Percentiles rank a stretch among this genome's conserved stretches.
Evolutionary conservation across 2,113 vertebrate species (phyloP).

Genomic region (Capra hircus): DNA sequence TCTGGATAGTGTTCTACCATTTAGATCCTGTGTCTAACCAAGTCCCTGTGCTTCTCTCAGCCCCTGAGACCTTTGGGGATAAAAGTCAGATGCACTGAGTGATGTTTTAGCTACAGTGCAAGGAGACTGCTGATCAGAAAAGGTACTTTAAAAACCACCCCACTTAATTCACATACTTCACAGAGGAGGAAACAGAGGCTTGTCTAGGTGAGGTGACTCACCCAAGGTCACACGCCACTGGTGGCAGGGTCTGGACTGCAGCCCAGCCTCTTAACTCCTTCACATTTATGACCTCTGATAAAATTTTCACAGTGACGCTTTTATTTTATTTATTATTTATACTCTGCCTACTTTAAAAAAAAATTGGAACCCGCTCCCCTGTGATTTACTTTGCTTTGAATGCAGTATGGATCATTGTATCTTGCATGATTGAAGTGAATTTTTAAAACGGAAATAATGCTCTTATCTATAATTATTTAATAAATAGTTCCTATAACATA

Average conservation of each 20-base stretch:
- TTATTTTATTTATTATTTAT: conserved; percentile 73
- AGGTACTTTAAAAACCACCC: not conserved
- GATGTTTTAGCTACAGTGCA: not conserved
- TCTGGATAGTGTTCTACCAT: not conserved
- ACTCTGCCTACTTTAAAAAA: conserved; percentile 36
- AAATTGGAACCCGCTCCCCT: conserved; percentile 23
- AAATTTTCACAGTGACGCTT: conserved; percentile 62
- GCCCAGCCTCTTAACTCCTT: conserved; percentile 32
- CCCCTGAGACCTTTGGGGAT: not conserved
- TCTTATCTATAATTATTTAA: not conserved
- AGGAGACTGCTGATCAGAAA: not conserved
- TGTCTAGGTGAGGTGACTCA: not conserved
- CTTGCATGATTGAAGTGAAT: not conserved
- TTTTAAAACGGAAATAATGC: conserved; percentile 4
- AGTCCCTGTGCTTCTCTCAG: not conserved
- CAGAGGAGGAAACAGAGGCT: not conserved
- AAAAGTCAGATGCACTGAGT: not conserved
- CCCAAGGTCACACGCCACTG: conserved; percentile 28
- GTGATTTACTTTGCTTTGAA: conserved; percentile 58
- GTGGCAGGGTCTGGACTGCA: conserved; percentile 13
- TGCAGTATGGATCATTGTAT: not conserved
- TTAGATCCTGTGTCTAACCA: not conserved
- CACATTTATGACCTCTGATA: conserved; percentile 38
- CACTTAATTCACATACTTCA: not conserved
- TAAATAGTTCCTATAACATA: not conserved